Evolutionary conservation across 2,797 vertebrate species (phyloP).

Genomic region (Coreius guichenoti): DNA sequence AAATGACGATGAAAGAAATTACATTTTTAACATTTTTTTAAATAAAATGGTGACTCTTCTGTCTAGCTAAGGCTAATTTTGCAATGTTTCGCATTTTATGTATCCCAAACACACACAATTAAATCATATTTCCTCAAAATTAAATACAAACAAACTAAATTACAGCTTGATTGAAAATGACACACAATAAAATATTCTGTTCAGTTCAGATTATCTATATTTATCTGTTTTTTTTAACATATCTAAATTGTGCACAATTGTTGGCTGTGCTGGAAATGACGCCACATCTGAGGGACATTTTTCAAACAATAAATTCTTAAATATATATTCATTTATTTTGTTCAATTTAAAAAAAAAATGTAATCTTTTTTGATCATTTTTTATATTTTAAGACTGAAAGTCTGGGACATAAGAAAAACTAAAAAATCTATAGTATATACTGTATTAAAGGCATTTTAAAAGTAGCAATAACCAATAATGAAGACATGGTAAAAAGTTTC

Average conservation of each 20-base stretch:
- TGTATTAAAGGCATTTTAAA: neutral
- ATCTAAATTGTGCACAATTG: neutral
- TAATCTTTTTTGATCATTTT: neutral
- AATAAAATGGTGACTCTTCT: neutral
- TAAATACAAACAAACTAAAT: neutral
- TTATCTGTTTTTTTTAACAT: neutral
- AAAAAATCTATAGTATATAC: neutral
- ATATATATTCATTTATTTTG: neutral
- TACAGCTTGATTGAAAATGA: neutral
- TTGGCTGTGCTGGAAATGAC: neutral
- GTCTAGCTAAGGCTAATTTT: neutral
- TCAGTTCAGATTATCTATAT: neutral
- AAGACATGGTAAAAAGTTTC: neutral
- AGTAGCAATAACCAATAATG: neutral
- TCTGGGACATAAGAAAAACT: neutral
- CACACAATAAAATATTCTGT: neutral
- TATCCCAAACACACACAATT: neutral
- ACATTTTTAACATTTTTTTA: neutral
- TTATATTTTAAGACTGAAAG: neutral
- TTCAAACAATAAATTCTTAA: neutral
- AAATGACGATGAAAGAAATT: neutral
- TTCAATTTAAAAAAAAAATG: no score
- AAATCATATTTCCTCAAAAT: neutral
- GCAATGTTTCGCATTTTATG: neutral
- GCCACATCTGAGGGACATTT: neutral